Conservation (phyloP, 2,113 vertebrate genomes). For the Plecturocebus donacophilus region DNA sequence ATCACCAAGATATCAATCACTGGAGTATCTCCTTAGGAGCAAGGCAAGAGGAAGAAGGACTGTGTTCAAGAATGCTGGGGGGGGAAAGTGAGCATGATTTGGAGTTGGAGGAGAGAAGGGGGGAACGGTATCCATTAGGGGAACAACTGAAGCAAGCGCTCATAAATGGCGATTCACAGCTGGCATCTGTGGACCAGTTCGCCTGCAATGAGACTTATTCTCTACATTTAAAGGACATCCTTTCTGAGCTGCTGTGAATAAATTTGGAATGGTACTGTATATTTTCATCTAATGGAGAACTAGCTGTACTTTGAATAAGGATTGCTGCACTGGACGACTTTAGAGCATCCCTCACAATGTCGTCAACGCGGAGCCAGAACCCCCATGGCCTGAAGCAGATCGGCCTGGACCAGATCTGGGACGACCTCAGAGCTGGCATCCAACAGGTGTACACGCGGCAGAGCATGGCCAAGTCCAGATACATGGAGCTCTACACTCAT, state of each 20-base stretch:
- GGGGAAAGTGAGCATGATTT: too few relatives aligned
- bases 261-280: constrained; percentile 84
- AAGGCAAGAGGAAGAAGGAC: not conserved
- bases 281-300: constrained; percentile 87
- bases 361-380: constrained; percentile 95
- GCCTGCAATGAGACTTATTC: constrained; percentile 69
- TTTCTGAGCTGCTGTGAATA: constrained; percentile 67
- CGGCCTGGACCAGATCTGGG: constrained; percentile 98
- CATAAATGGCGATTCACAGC: too few relatives aligned
- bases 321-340: constrained; percentile 82
- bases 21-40: not conserved
- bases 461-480: constrained; percentile 97
- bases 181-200: too few relatives aligned
- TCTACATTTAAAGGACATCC: constrained; percentile 66
- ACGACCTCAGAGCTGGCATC: constrained; percentile 96
- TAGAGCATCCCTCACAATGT: constrained; percentile 88
- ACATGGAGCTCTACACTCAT: constrained; percentile 99
- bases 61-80: not conserved
- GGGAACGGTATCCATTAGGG: too few relatives aligned
- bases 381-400: constrained; percentile 98
- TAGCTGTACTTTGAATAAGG: constrained; percentile 80
- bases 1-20: not conserved
- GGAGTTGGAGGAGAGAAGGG: too few relatives aligned
- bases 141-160: too few relatives aligned
- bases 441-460: constrained; percentile 97